phyloP scores from a whole-genome alignment of 2,113 vertebrate genomes.

The Oryzias melastigma region DNA sequence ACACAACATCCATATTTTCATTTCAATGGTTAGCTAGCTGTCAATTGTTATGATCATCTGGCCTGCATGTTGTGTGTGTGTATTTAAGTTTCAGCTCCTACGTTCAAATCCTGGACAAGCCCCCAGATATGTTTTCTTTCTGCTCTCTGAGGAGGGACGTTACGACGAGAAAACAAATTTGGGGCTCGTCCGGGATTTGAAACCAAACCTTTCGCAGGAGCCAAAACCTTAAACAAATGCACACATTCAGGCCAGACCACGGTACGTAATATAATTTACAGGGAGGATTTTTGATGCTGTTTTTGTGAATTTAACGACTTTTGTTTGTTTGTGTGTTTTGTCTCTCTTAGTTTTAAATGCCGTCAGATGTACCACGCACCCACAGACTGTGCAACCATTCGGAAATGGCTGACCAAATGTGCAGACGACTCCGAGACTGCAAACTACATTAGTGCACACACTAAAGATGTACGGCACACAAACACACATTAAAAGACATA shows the following conservation, averaged over 20 bases:
- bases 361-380: conserved; percentile 99
- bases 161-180: too few relatives aligned
- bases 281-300: neutral
- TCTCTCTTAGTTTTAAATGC: conserved; percentile 91
- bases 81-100: too few relatives aligned
- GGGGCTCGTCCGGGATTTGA: neutral
- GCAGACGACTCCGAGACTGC: conserved; percentile 99
- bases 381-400: conserved; percentile 97
- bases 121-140: too few relatives aligned
- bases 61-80: too few relatives aligned
- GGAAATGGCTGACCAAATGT: conserved; percentile 98
- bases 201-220: too few relatives aligned
- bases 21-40: too few relatives aligned
- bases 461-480: conserved; percentile 99
- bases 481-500: neutral
- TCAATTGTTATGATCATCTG: too few relatives aligned
- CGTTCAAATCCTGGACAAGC: too few relatives aligned
- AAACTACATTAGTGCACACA: conserved; percentile 99
- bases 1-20: too few relatives aligned
- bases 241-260: too few relatives aligned
- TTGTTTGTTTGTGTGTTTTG: neutral
- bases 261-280: too few relatives aligned
- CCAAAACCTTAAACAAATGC: neutral
- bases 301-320: neutral
- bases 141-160: too few relatives aligned